Evolutionary conservation across 2,113 vertebrate genomes (phyloP), one percentile per base, ranked within the genome.

Genomic region (Caranx ignobilis): DNA sequence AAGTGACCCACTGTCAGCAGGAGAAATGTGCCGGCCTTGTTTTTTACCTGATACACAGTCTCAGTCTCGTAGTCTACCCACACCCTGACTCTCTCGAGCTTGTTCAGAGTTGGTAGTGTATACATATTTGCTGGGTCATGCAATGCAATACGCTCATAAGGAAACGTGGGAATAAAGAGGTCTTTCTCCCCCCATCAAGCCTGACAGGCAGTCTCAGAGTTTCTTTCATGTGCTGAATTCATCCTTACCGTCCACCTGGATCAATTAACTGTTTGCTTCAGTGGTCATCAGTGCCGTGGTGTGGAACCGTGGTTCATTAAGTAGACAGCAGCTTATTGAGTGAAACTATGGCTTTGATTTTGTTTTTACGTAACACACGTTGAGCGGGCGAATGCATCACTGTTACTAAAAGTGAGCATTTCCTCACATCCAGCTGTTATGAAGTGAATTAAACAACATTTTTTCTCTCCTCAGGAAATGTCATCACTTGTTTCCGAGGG

Each of bases 211-310:
- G 75, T 87, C 87, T 78, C 70, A 26, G 88, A 71, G 84, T 76
- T 87, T 78, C 92, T 92, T 94, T 93, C 93, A 94, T 94, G 92
- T 93, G 88, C 91, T 88, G 85, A 92, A 92, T 90, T 94, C 93
- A 93, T 94, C 92, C 89, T 87, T 89, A 89, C 87, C 87, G 45
- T 94, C 93, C 92, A 94, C 92, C 93, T 93, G 94, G 91, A 93
- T 94, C 91, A 94, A 95, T 93, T 92, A 93, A 90, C 79, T 91
- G 83, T 91, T 91, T 94, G 93, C 93, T 94, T 91, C 91, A 93
- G 79, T 93, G 93, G 71, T 77, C 89, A 88, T 91, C 89, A 81
- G 90, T 72, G 84, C 79, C 59, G 61, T 67, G 82, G 64, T 69
- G 79, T 75, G 80, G 74, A 88, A 70, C 66, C 61, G 70, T n/a